Percentiles rank a stretch among this genome's conserved stretches.
Conservation (phyloP, 2,888 invertebrate species). For the Balanococcus diminutus region DNA sequence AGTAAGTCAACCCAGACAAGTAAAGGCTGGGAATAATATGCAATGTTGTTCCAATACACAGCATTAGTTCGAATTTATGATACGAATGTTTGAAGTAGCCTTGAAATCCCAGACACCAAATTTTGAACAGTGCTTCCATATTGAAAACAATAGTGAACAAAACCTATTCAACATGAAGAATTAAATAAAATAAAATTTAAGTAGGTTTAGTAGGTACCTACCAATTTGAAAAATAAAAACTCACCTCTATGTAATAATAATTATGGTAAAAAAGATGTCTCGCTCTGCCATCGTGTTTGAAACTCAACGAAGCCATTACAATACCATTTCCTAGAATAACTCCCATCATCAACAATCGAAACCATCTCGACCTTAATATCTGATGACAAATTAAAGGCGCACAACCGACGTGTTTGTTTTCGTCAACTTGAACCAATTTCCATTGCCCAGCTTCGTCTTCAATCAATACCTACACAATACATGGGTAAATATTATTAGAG, state of each 20-base stretch:
- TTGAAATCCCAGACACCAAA: conserved; percentile 94
- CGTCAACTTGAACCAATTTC: conserved; percentile 94
- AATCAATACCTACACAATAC: conserved; percentile 73
- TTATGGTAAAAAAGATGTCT: conserved; percentile 83
- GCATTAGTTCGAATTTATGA: conserved; percentile 94
- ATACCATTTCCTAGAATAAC: conserved; percentile 95
- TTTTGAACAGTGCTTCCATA: conserved; percentile 93
- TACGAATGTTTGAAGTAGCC: conserved; percentile 95
- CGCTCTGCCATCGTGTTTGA: conserved; percentile 87
- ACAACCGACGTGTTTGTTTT: conserved; percentile 88
- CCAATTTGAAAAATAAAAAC: not conserved
- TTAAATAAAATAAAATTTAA: too few species aligned
- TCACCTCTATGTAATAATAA: conserved; percentile 89
- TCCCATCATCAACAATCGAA: conserved; percentile 90
- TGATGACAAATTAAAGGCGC: conserved; percentile 86
- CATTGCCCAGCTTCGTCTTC: conserved; percentile 94
- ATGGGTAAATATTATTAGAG: too few species aligned
- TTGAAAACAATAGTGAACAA: conserved; percentile 94
- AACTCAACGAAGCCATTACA: conserved; percentile 93
- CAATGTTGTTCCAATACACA: conserved; percentile 91
- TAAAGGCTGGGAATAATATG: conserved; percentile 93
- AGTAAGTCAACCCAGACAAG: conserved; percentile 92
- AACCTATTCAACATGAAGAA: conserved; percentile 66
- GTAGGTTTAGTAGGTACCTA: too few species aligned
- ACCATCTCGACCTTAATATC: conserved; percentile 87